Evolutionary conservation across 2,113 vertebrate genomes (phyloP).

Genomic region (Upupa epops): DNA sequence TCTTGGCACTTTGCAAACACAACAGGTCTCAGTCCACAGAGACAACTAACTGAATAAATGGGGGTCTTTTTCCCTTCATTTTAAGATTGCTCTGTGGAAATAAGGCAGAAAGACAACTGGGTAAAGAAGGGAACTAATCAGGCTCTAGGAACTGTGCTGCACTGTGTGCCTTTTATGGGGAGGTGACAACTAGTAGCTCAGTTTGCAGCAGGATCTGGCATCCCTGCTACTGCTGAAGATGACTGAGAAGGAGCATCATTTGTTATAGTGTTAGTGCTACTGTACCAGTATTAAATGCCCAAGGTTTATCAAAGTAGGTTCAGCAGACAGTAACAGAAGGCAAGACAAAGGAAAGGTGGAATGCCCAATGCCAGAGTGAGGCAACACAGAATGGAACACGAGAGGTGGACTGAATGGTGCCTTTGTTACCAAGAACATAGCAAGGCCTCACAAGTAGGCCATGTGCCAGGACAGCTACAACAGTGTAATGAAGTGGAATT

Average conservation of each 20-base stretch:
- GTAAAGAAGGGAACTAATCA: background rate
- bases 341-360: background rate
- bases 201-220: background rate
- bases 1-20: background rate
- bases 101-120: background rate
- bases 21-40: background rate
- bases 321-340: background rate
- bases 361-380: background rate
- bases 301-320: background rate
- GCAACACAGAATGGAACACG: background rate
- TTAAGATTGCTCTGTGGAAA: background rate
- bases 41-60: background rate
- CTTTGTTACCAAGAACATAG: background rate
- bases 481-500: background rate
- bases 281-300: background rate
- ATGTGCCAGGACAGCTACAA: background rate
- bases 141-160: background rate
- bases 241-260: fast-evolving
- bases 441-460: background rate
- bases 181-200: background rate
- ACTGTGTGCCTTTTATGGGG: no score
- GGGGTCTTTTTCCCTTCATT: background rate
- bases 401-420: background rate
- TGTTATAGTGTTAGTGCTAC: background rate
- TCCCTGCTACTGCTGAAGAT: background rate